Conservation (phyloP, 37 sponge, comb jelly and placozoan species). For the Mnemiopsis leidyi region DNA sequence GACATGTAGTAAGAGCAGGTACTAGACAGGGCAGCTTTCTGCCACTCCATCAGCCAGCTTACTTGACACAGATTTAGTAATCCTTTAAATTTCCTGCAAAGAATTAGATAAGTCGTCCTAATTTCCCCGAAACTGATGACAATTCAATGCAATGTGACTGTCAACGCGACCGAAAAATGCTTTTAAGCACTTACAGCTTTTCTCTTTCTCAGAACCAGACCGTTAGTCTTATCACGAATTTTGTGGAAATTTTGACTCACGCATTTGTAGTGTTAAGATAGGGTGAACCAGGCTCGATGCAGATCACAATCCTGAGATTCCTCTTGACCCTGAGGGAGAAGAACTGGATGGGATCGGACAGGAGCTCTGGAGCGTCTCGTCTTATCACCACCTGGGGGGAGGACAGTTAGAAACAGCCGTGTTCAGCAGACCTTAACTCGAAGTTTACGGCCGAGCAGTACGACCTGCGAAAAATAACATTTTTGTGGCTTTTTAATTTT, state of each 20-base stretch:
- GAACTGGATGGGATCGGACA: slow-evolving; percentile 80
- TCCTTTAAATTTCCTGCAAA: slow-evolving; percentile 48
- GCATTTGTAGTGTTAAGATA: slow-evolving; percentile 68
- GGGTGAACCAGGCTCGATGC: slow-evolving; percentile 71
- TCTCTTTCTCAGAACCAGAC: too few relatives aligned
- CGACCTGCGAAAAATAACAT: too few relatives aligned
- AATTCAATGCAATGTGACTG: too few relatives aligned
- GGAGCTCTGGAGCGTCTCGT: slow-evolving; percentile 80
- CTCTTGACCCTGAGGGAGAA: slow-evolving; percentile 72
- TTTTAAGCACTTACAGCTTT: too few relatives aligned
- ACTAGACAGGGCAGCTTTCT: slow-evolving; percentile 4
- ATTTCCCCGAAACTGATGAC: too few relatives aligned
- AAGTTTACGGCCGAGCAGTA: too few relatives aligned
- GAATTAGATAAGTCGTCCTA: too few relatives aligned
- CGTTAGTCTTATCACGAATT: not conserved
- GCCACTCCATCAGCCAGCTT: slow-evolving; percentile 56
- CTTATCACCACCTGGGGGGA: slow-evolving; percentile 69
- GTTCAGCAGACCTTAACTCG: too few relatives aligned
- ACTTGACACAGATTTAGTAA: slow-evolving; percentile 58
- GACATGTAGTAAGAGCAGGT: slow-evolving; percentile 46
- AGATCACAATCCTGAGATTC: slow-evolving; percentile 80
- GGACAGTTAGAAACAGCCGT: too few relatives aligned
- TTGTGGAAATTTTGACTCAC: slow-evolving; percentile 36
- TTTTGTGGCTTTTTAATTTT: too few relatives aligned
- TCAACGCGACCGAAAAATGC: too few relatives aligned